Conservation (phyloP, 1,140 invertebrate genomes). For the Amyelois transitella region DNA sequence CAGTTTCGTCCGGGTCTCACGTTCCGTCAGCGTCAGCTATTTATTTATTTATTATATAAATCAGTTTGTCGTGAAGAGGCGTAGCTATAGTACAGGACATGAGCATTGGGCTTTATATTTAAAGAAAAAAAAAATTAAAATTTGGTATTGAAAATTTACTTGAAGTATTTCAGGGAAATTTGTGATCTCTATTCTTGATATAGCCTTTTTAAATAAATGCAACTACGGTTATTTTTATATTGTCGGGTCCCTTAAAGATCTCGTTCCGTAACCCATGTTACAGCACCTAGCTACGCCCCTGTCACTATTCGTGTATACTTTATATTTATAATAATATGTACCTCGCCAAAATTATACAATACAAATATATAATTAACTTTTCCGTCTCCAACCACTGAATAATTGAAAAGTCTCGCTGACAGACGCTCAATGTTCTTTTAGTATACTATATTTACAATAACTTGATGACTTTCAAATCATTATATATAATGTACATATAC, state of each 20-base stretch:
- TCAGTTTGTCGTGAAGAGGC: constrained; percentile 18
- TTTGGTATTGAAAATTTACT: neutral
- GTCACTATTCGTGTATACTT: constrained; percentile 36
- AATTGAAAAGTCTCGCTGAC: constrained; percentile 35
- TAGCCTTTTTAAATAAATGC: too few relatives aligned
- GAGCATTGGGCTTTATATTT: neutral
- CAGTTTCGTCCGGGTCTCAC: constrained; percentile 41
- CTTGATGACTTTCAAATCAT: constrained; percentile 60
- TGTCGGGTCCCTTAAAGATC: neutral
- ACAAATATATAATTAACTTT: constrained; percentile 59
- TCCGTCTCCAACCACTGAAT: constrained; percentile 19
- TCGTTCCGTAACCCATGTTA: neutral
- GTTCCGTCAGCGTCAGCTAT: constrained; percentile 48
- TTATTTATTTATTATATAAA: constrained; percentile 34
- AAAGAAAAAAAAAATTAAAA: neutral
- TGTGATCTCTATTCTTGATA: too few relatives aligned
- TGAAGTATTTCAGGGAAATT: neutral
- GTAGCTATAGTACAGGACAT: neutral
- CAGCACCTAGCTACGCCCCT: neutral
- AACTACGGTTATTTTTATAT: too few relatives aligned
- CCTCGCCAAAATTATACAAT: constrained; percentile 50
- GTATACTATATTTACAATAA: constrained; percentile 65
- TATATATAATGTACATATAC: constrained; percentile 67
- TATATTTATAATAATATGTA: constrained; percentile 38
- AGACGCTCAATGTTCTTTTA: constrained; percentile 39